phyloP scores from a whole-genome alignment of 2,888 invertebrate genomes.

The Eristalinus sepulchralis region DNA sequence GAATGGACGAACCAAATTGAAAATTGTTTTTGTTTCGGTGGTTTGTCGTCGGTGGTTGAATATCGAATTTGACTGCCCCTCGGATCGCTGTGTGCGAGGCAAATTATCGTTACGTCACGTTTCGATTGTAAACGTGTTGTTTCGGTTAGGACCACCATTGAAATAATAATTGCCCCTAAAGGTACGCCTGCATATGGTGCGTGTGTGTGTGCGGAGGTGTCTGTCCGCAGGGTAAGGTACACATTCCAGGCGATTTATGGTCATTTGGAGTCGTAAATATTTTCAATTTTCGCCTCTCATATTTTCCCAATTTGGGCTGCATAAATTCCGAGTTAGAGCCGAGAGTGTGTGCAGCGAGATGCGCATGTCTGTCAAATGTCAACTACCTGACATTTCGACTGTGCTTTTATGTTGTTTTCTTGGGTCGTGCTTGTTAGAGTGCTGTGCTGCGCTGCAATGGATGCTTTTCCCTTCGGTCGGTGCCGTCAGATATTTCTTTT shows the following conservation, averaged over 20 bases:
- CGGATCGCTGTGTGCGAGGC: constrained; percentile 30
- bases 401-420: constrained; percentile 22
- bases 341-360: constrained; percentile 11
- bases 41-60: constrained; percentile 60
- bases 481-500: neutral
- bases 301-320: constrained; percentile 42
- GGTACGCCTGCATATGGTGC: neutral
- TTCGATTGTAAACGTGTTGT: constrained; percentile 78
- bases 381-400: constrained; percentile 48
- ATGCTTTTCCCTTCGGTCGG: neutral
- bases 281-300: constrained; percentile 55
- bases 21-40: constrained; percentile 49
- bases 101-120: constrained; percentile 76
- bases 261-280: constrained; percentile 78
- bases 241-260: constrained; percentile 76
- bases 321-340: constrained; percentile 39
- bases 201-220: neutral
- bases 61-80: constrained; percentile 58
- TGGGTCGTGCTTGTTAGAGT: constrained; percentile 23
- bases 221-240: neutral
- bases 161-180: constrained; percentile 63
- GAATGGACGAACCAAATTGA: constrained; percentile 63
- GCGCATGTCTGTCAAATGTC: constrained; percentile 58
- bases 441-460: neutral
- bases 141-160: constrained; percentile 62